Evolutionary conservation across 2,888 invertebrate species (phyloP).

Genomic region (Agrochola litura): DNA sequence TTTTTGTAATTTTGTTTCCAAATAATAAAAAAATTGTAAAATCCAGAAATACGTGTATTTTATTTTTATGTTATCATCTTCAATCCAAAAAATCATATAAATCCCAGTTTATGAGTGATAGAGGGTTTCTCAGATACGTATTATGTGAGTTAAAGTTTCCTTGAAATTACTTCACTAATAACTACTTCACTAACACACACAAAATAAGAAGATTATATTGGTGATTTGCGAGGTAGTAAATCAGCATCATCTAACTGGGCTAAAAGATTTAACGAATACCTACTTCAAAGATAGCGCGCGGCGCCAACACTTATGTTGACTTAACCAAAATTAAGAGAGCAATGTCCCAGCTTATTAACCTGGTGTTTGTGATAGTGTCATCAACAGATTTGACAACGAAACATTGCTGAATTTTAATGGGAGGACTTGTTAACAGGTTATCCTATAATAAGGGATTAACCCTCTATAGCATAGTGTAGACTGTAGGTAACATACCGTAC

Average conservation of each 20-base stretch:
- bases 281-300: conserved; percentile 70
- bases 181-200: too few relatives aligned
- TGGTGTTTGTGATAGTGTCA: conserved; percentile 45
- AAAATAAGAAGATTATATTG: background rate
- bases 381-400: conserved; percentile 37
- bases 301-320: conserved; percentile 73
- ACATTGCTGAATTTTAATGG: conserved; percentile 21
- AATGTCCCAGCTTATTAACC: conserved; percentile 74
- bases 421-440: conserved; percentile 46
- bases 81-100: too few relatives aligned
- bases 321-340: conserved; percentile 83
- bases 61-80: too few relatives aligned
- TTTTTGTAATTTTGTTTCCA: too few relatives aligned
- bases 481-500: too few relatives aligned
- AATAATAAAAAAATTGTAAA: too few relatives aligned
- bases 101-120: too few relatives aligned
- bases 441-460: conserved; percentile 17
- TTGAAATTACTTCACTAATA: conserved; percentile 2
- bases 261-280: conserved; percentile 54
- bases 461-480: too few relatives aligned
- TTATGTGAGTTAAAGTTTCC: conserved; percentile 10
- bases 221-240: conserved; percentile 14
- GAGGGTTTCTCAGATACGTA: conserved; percentile 29
- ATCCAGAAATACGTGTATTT: too few relatives aligned
- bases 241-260: conserved; percentile 24